Evolutionary conservation across 2,888 invertebrate species (phyloP).

Genomic region (Aspidiotus destructor): DNA sequence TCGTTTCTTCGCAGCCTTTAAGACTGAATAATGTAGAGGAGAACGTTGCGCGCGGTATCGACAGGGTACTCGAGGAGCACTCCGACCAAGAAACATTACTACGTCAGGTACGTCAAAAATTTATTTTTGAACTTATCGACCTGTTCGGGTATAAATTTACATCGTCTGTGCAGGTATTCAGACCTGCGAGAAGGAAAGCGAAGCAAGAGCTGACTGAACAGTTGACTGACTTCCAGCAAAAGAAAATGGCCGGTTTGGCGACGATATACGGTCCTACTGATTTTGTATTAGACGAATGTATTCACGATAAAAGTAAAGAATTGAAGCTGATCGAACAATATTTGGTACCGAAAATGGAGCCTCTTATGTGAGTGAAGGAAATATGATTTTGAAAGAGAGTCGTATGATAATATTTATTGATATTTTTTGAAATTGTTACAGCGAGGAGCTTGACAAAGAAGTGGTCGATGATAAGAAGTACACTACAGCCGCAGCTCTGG

Average conservation of each 20-base stretch:
- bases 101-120: conserved; percentile 52
- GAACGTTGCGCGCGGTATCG: conserved; percentile 78
- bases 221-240: conserved; percentile 75
- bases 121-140: neutral
- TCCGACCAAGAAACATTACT: conserved; percentile 82
- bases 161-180: conserved; percentile 51
- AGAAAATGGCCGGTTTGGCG: conserved; percentile 79
- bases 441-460: conserved; percentile 56
- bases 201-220: conserved; percentile 71
- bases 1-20: conserved; percentile 54
- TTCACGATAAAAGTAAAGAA: conserved; percentile 68
- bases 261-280: conserved; percentile 83
- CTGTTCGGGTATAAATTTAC: too few species aligned
- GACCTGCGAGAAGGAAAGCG: conserved; percentile 74
- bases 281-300: conserved; percentile 64
- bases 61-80: conserved; percentile 72
- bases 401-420: neutral
- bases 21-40: conserved; percentile 72
- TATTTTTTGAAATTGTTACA: conserved; percentile 39
- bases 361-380: conserved; percentile 49
- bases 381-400: neutral
- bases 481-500: conserved; percentile 66
- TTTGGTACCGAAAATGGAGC: conserved; percentile 61
- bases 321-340: conserved; percentile 62
- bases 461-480: conserved; percentile 51